Conservation (phyloP, 2,888 invertebrate genomes). For the Tipula vernalis region DNA sequence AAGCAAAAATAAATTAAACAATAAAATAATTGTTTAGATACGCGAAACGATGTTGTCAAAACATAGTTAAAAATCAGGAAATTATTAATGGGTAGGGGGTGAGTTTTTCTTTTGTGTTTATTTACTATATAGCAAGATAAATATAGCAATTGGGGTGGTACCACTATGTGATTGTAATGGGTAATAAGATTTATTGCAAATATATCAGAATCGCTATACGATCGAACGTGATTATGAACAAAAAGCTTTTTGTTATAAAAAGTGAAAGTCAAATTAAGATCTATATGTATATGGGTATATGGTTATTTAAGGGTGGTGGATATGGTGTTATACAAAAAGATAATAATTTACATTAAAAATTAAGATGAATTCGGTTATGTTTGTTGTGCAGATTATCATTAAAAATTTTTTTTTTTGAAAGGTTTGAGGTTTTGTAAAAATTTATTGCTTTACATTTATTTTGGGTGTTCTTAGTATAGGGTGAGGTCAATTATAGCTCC, state of each 20-base stretch:
- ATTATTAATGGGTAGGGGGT: not conserved
- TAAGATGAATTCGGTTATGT: not conserved
- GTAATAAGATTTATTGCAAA: not conserved
- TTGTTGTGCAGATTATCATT: not conserved
- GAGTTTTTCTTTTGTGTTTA: not conserved
- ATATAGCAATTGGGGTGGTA: not conserved
- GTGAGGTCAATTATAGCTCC: not conserved
- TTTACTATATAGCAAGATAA: too few relatives aligned
- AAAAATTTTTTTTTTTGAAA: not conserved
- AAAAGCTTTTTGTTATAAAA: not conserved
- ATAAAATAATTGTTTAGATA: constrained; percentile 4
- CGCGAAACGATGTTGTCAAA: constrained; percentile 4
- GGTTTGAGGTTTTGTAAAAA: not conserved
- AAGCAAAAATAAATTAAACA: not conserved
- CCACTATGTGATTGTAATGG: not conserved
- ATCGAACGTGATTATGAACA: not conserved
- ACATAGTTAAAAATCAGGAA: not conserved
- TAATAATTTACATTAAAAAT: not conserved
- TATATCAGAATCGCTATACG: not conserved
- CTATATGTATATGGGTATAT: not conserved
- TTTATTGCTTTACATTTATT: not conserved
- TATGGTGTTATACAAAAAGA: not conserved
- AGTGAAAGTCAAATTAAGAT: not conserved
- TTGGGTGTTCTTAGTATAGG: not conserved
- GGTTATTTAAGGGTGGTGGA: not conserved